These are phyloP conservation scores for Drosophila guanche DNA, from an alignment of 1,140 invertebrate genomes.

Conservation along the genomic window DNA sequence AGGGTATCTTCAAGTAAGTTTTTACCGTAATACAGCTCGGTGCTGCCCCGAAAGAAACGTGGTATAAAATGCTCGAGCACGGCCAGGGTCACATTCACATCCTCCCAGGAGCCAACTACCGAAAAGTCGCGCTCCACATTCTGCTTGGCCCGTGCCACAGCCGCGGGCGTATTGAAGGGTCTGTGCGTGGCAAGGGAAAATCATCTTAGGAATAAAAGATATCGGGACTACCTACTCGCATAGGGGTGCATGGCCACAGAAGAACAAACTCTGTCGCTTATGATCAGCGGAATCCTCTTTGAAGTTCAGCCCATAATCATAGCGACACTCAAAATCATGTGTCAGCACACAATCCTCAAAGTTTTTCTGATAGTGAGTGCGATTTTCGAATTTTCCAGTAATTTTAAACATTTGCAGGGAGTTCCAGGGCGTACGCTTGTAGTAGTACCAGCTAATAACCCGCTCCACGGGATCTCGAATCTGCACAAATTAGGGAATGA, in stretches of 20 bases:
- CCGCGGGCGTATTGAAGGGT: conserved; percentile 91
- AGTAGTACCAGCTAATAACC: conserved; percentile 95
- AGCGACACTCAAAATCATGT: conserved; percentile 92
- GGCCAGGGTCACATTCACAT: conserved; percentile 91
- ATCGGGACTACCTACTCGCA: conserved; percentile 86
- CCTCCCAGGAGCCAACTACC: conserved; percentile 92
- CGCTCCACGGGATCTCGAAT: conserved; percentile 92
- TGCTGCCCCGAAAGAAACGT: conserved; percentile 90
- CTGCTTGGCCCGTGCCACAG: conserved; percentile 90
- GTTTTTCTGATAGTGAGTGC: conserved; percentile 93
- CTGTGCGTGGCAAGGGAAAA: conserved; percentile 83
- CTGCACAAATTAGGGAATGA: conserved; percentile 19
- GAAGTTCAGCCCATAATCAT: conserved; percentile 89
- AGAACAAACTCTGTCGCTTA: conserved; percentile 89
- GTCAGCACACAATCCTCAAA: conserved; percentile 92
- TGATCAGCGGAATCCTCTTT: conserved; percentile 91
- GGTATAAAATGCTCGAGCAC: conserved; percentile 93
- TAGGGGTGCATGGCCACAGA: conserved; percentile 93
- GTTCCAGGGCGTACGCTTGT: conserved; percentile 89
- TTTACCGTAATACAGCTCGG: conserved; percentile 89
- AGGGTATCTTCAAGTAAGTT: conserved; percentile 59
- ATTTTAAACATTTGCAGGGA: conserved; percentile 76
- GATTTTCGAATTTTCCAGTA: conserved; percentile 91
- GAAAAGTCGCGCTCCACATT: conserved; percentile 93
- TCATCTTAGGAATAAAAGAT: neutral